phyloP scores from a whole-genome alignment of 1,140 invertebrate species.

The Drosophila bocki region DNA sequence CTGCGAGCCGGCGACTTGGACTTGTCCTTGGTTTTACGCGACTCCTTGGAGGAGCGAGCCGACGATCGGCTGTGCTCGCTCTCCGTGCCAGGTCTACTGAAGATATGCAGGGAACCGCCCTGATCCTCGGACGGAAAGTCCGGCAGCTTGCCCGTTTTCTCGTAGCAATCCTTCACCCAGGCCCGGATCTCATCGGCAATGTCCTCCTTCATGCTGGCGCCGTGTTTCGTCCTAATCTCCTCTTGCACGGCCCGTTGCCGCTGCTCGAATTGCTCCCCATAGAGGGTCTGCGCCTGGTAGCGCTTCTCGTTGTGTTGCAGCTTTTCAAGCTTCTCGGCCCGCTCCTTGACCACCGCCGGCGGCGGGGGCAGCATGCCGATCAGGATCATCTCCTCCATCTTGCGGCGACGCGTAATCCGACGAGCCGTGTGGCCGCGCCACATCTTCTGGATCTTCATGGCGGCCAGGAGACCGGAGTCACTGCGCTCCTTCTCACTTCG shows the following conservation, averaged over 20 bases:
- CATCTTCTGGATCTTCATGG: slow-evolving; percentile 92
- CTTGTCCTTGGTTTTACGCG: slow-evolving; percentile 90
- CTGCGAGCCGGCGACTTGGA: slow-evolving; percentile 86
- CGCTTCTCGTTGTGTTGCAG: slow-evolving; percentile 84
- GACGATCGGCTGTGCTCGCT: slow-evolving; percentile 92
- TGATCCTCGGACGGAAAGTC: slow-evolving; percentile 96
- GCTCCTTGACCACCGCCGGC: slow-evolving; percentile 62
- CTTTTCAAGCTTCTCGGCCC: slow-evolving; percentile 72
- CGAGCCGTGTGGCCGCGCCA: slow-evolving; percentile 93
- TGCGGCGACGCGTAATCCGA: slow-evolving; percentile 88
- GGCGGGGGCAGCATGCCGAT: slow-evolving; percentile 90
- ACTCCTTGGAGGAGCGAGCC: slow-evolving; percentile 91
- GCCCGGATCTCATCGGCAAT: slow-evolving; percentile 93
- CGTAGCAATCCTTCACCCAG: slow-evolving; percentile 93
- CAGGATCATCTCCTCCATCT: slow-evolving; percentile 93
- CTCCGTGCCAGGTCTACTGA: slow-evolving; percentile 90
- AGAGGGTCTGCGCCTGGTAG: slow-evolving; percentile 87
- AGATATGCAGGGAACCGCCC: slow-evolving; percentile 93
- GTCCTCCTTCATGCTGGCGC: slow-evolving; percentile 90
- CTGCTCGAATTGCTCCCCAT: slow-evolving; percentile 88
- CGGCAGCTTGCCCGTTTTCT: slow-evolving; percentile 94
- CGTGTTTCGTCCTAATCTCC: slow-evolving; percentile 88
- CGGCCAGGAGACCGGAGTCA: slow-evolving; percentile 87
- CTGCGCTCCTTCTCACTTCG: slow-evolving; percentile 86
- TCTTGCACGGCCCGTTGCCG: slow-evolving; percentile 87